These are phyloP conservation scores for Cepaea nemoralis DNA, from an alignment of 1,140 invertebrate species.

Conservation along the genomic window DNA sequence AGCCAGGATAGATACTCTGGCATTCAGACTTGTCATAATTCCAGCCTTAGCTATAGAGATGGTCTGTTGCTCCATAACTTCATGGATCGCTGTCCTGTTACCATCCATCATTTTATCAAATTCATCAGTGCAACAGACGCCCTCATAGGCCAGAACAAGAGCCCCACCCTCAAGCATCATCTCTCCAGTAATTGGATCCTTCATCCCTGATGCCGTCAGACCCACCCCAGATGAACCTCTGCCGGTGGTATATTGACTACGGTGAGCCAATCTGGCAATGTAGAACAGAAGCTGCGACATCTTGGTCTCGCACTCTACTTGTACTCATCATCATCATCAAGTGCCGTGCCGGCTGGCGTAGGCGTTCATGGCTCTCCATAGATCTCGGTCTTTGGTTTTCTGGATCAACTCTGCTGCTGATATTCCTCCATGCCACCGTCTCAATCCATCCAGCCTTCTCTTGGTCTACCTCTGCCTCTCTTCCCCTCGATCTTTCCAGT, in stretches of 20 bases:
- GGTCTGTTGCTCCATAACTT: conserved; percentile 99
- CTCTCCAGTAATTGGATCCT: conserved; percentile 96
- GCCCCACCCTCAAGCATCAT: conserved; percentile 98
- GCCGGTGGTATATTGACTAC: conserved; percentile 96
- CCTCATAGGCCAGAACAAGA: conserved; percentile 95
- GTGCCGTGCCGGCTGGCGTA: too few relatives aligned
- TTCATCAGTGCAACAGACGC: conserved; percentile 99
- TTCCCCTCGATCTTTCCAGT: too few relatives aligned
- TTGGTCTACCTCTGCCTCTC: too few relatives aligned
- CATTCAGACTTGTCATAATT: conserved; percentile 97
- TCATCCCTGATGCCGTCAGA: conserved; percentile 97
- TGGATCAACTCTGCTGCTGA: too few relatives aligned
- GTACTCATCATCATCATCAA: too few relatives aligned
- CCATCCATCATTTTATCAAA: conserved; percentile 99
- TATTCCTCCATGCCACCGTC: too few relatives aligned
- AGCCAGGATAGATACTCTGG: conserved; percentile 95
- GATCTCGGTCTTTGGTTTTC: too few relatives aligned
- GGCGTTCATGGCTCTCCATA: too few relatives aligned
- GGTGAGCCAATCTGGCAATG: too few relatives aligned
- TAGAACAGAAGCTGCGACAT: too few relatives aligned
- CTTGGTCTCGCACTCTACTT: too few relatives aligned
- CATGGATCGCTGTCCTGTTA: conserved; percentile 97
- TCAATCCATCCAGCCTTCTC: too few relatives aligned
- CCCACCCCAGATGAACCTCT: conserved; percentile 97
- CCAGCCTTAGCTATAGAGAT: conserved; percentile 94